Conservation (phyloP, 2,113 vertebrate species). For the Vulpes vulpes region DNA sequence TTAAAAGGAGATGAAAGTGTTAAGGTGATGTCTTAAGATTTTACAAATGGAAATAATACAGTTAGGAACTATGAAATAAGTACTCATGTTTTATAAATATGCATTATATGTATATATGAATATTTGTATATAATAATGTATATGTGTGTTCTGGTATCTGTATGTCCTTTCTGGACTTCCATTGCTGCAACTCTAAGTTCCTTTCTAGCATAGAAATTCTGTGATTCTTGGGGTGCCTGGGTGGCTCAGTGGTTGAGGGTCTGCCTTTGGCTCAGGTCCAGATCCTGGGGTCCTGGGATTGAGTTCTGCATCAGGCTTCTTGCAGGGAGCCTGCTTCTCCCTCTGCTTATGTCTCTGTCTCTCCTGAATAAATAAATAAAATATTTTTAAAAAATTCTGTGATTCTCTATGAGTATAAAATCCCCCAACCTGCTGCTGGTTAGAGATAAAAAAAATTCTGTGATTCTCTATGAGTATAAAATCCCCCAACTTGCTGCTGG, state of each 20-base stretch:
- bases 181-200: neutral
- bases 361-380: too few species aligned
- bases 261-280: too few species aligned
- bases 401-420: conserved; percentile 16
- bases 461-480: too few species aligned
- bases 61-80: neutral
- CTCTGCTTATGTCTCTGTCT: too few species aligned
- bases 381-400: neutral
- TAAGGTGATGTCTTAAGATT: conserved; percentile 11
- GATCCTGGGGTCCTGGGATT: too few species aligned
- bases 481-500: neutral
- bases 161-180: neutral
- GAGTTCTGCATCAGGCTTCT: too few species aligned
- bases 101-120: neutral
- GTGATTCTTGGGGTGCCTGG: neutral
- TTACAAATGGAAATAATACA: conserved; percentile 43
- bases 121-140: neutral
- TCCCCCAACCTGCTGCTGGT: neutral
- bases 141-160: neutral
- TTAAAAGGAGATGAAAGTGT: conserved; percentile 18
- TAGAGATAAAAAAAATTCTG: neutral
- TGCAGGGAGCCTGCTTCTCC: too few species aligned
- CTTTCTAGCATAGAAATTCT: neutral
- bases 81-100: neutral
- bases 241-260: too few species aligned